A percentile compares a stretch with the other conserved stretches of the same genome.
Conservation (phyloP, 2,888 invertebrate genomes). For the Apodemia mormo region DNA sequence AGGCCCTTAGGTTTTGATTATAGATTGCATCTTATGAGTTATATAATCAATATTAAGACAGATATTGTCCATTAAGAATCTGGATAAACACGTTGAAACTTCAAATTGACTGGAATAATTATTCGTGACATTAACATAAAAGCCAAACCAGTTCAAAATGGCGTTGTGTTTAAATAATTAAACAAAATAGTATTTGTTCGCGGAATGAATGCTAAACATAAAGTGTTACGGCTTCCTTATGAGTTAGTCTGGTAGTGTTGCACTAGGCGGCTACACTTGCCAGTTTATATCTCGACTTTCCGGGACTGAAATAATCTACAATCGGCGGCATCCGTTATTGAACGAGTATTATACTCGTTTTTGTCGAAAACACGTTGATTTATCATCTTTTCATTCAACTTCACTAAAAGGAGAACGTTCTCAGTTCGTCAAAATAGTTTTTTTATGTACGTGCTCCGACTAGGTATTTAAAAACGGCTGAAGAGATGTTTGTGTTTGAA, state of each 20-base stretch:
- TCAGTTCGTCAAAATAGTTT: no score
- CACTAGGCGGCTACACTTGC: slow-evolving; percentile 44
- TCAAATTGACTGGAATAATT: not conserved
- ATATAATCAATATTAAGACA: no score
- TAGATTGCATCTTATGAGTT: no score
- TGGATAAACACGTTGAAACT: not conserved
- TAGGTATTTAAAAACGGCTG: no score
- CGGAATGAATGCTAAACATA: slow-evolving; percentile 47
- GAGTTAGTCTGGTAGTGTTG: slow-evolving; percentile 39
- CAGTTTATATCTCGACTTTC: slow-evolving; percentile 61
- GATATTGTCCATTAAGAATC: no score
- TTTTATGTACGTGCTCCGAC: no score
- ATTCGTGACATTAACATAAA: not conserved
- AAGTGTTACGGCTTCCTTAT: slow-evolving; percentile 56
- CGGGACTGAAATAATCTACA: slow-evolving; percentile 75
- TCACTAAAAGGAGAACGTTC: no score
- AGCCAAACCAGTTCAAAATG: not conserved
- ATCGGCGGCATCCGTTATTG: slow-evolving; percentile 72
- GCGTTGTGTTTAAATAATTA: slow-evolving; percentile 4
- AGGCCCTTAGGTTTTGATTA: no score
- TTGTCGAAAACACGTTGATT: slow-evolving; percentile 27
- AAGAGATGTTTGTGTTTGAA: no score
- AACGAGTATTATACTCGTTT: slow-evolving; percentile 45
- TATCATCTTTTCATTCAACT: not conserved
- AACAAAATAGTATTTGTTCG: slow-evolving; percentile 41